A percentile compares a stretch with the other conserved stretches of the same genome.
phyloP scores from a whole-genome alignment of 2,888 invertebrate genomes.

The Lordiphosa andalusiaca region DNA sequence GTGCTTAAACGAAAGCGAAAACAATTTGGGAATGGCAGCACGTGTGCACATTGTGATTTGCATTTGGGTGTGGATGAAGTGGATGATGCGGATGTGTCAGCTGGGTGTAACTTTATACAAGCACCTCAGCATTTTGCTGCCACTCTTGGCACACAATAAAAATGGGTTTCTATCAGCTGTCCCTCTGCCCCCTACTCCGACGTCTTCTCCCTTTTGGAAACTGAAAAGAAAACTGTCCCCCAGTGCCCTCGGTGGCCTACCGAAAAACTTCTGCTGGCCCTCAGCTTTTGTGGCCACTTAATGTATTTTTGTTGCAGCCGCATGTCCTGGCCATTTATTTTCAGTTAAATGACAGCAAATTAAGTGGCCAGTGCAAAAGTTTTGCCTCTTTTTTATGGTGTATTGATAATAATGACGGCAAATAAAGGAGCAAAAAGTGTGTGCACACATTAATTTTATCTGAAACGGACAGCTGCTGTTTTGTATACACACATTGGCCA shows the following conservation, averaged over 20 bases:
- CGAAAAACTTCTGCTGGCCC: conserved; percentile 2
- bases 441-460: conserved; percentile 64
- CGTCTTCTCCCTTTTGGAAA: conserved; percentile 17
- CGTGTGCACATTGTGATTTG: conserved; percentile 47
- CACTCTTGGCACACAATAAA: conserved; percentile 59
- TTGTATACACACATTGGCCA: conserved; percentile 15
- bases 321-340: conserved; percentile 61
- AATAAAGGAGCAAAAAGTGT: conserved; percentile 29
- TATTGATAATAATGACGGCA: conserved; percentile 65
- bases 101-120: conserved; percentile 55
- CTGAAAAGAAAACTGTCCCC: conserved; percentile 27
- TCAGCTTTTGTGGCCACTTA: conserved; percentile 9
- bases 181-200: conserved; percentile 15
- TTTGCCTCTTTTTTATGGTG: conserved; percentile 32
- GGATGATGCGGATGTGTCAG: conserved; percentile 9
- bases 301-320: conserved; percentile 29
- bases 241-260: neutral
- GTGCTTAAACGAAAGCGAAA: conserved; percentile 56
- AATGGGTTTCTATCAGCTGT: conserved; percentile 32
- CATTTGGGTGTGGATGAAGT: conserved; percentile 30
- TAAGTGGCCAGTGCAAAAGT: conserved; percentile 49
- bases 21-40: conserved; percentile 62
- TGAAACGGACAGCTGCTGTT: conserved; percentile 50
- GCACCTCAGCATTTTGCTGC: conserved; percentile 55
- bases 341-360: conserved; percentile 64